Percentiles rank a stretch among this genome's conserved stretches.
Evolutionary conservation across 2,113 vertebrate species (phyloP).

Genomic region (Bothrops jararaca): DNA sequence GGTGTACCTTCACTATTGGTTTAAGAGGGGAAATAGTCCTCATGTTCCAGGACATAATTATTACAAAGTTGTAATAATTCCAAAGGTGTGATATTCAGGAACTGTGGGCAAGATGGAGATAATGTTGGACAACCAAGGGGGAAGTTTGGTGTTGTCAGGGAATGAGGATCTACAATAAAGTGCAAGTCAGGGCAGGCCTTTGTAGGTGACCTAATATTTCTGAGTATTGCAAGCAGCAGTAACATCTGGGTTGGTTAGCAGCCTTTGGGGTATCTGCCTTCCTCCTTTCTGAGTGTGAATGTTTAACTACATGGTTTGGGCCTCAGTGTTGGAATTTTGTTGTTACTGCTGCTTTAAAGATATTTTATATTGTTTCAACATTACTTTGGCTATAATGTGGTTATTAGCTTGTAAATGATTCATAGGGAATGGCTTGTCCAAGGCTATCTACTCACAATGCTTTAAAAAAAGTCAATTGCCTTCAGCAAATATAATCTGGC

Average conservation of each 20-base stretch:
- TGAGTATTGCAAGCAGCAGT: neutral
- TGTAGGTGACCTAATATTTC: neutral
- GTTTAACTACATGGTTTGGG: neutral
- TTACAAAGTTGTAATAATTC: neutral
- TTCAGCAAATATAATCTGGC: neutral
- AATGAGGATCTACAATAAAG: neutral
- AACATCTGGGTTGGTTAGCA: neutral
- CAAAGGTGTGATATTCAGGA: neutral
- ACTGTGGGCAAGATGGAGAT: neutral
- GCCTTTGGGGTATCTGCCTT: neutral
- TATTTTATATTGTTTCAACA: neutral
- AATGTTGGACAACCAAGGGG: neutral
- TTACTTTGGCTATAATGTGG: neutral
- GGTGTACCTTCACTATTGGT: neutral
- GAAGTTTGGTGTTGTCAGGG: neutral
- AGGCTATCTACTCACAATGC: neutral
- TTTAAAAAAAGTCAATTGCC: neutral
- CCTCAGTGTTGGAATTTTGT: neutral
- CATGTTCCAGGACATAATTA: neutral
- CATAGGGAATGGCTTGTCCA: neutral
- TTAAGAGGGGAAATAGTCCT: neutral
- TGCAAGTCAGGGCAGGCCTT: neutral
- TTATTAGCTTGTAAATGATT: neutral
- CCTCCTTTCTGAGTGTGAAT: neutral
- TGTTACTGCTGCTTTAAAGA: neutral